Evolutionary conservation across 1,140 invertebrate species (phyloP).

Genomic region (Parapsyche elsis): DNA sequence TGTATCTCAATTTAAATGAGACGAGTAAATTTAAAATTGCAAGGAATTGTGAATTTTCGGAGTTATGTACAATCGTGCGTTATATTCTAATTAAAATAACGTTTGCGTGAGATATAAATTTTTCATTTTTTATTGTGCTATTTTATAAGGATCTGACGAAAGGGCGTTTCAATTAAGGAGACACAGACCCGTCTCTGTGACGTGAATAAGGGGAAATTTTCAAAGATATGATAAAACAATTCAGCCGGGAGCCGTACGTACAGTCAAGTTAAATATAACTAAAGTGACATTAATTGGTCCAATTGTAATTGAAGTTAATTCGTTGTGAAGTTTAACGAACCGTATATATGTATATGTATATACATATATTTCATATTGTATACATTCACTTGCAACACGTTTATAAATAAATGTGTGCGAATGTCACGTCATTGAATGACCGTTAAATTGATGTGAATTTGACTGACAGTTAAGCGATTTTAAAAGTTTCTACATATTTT

Average conservation of each 20-base stretch:
- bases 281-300: slow-evolving; percentile 42
- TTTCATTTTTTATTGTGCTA: background rate
- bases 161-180: slow-evolving; percentile 10
- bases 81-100: too few species aligned
- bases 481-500: background rate
- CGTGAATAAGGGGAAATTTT: slow-evolving; percentile 1
- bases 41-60: too few species aligned
- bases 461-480: background rate
- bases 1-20: too few species aligned
- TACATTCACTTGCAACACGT: too few species aligned
- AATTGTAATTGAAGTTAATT: slow-evolving; percentile 47
- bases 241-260: slow-evolving; percentile 1
- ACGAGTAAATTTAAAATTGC: too few species aligned
- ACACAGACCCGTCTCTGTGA: slow-evolving; percentile 7
- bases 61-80: too few species aligned
- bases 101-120: too few species aligned
- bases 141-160: background rate
- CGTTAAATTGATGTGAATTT: slow-evolving; percentile 32
- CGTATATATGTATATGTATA: slow-evolving; percentile 25
- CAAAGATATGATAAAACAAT: slow-evolving; percentile 26
- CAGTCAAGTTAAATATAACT: slow-evolving; percentile 25
- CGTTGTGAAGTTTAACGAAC: slow-evolving; percentile 43
- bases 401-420: background rate
- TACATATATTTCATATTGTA: too few species aligned
- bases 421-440: slow-evolving; percentile 15